Evolutionary conservation across 2,888 invertebrate genomes (phyloP), one percentile per base, ranked within the genome.

Genomic region (Silvanus unidentatus): DNA sequence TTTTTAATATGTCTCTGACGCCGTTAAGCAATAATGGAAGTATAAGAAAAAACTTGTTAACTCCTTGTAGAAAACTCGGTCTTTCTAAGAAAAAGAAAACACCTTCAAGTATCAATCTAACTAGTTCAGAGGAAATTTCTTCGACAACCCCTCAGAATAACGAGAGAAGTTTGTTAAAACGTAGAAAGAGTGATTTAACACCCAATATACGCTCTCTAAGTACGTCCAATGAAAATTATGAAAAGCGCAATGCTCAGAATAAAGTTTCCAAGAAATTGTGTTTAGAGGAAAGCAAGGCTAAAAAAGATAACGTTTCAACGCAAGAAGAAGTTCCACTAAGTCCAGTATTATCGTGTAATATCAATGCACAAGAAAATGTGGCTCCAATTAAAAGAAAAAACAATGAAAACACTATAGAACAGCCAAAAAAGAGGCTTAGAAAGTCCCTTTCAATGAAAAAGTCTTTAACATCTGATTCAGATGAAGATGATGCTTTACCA

Each of bases 61-160:
- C 77, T 38, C 77, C 78, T 13, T 77, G 76, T 53, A 66, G 77
- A 60, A 69, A 77, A 59, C 62, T 78, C 28, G 78, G 78, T 8
- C 65, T 78, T 22, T 77, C 77, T 1, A 71, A 76, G 50, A 64
- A 60, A 45, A 53, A 53, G 40, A 58, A 55, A 47, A 54, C n/a
- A n/a, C n/a, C 55, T 30, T 49, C 55, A 5, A 44, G 43, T 27
- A 8, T 22, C 8, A 22, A 22, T 5, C 8, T 8, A 22, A 22
- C 4, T 22, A 22, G 4, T 35, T 30, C 8, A 42, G 39, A 34
- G 12, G 32, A 45, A 28, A 30, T 12, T 12, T 30, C 39, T 15
- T 28, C 44, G 35, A 40, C 34, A 13, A 50, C 52, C 9, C 52
- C 52, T 22, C 29, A 43, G n/a, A 45, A 37, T 5, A 37, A 41